phyloP scores from a whole-genome alignment of 2,113 vertebrate genomes.

The Scytalopus superciliaris region DNA sequence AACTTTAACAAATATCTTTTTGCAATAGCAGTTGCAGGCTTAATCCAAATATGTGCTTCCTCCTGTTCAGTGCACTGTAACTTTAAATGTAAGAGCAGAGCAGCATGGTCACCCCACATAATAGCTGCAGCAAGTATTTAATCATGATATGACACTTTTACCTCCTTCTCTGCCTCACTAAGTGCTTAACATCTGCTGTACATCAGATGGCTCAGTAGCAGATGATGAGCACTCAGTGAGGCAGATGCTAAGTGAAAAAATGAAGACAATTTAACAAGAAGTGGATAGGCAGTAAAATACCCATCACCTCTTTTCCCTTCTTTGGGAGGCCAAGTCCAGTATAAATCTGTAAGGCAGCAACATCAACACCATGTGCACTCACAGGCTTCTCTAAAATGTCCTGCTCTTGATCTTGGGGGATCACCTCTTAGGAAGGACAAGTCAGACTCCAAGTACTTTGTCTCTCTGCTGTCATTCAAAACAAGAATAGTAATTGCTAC shows the following conservation, averaged over 20 bases:
- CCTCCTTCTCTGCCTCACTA: conserved; percentile 52
- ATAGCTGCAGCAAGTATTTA: conserved; percentile 28
- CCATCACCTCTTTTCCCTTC: conserved; percentile 18
- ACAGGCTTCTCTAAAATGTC: not conserved
- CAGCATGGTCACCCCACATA: conserved; percentile 10
- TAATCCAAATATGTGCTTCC: not conserved
- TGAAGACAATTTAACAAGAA: conserved; percentile 54
- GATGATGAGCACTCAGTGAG: conserved; percentile 57
- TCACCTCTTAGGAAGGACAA: not conserved
- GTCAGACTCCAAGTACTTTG: not conserved
- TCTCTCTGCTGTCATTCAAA: not conserved
- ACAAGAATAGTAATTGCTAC: not conserved
- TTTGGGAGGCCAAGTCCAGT: not conserved
- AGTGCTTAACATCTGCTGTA: conserved; percentile 65
- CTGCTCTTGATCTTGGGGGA: not conserved
- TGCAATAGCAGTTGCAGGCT: not conserved
- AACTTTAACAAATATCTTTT: not conserved
- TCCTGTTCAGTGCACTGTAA: not conserved
- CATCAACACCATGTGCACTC: not conserved
- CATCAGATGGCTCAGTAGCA: conserved; percentile 54
- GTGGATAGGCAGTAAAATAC: conserved; percentile 35
- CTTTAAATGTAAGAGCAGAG: not conserved
- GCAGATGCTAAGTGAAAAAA: conserved; percentile 52
- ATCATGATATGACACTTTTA: conserved; percentile 54
- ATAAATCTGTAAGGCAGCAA: not conserved